phyloP scores from a whole-genome alignment of 2,797 vertebrate genomes.

The Phoxinus dragarum region DNA sequence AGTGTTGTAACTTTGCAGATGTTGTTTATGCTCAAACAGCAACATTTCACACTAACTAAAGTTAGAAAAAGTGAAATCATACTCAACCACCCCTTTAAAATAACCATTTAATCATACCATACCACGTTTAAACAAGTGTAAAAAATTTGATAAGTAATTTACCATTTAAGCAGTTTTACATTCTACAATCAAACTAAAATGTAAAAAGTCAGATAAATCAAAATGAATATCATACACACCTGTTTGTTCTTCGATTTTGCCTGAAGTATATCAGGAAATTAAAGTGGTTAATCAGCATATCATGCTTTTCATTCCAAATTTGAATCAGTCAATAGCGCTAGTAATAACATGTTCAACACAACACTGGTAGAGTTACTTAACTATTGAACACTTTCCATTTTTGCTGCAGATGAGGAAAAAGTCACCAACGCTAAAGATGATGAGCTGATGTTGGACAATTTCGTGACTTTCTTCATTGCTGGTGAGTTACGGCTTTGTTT shows the following conservation, averaged over 20 bases:
- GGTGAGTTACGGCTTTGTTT: slow-evolving; percentile 72
- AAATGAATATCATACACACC: neutral
- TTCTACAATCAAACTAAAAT: no score
- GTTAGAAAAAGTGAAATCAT: no score
- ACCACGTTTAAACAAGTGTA: neutral
- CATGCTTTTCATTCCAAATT: neutral
- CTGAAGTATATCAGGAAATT: neutral
- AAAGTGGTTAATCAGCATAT: neutral
- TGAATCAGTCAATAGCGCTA: neutral
- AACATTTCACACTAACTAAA: no score
- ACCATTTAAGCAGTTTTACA: neutral
- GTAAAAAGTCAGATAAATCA: no score
- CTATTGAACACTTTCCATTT: neutral
- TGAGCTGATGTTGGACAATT: slow-evolving; percentile 90
- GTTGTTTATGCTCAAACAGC: no score
- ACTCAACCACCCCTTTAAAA: no score
- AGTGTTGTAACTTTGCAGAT: no score
- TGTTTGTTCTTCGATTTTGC: neutral
- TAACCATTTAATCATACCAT: neutral
- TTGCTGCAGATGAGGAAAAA: slow-evolving; percentile 77
- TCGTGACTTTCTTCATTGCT: slow-evolving; percentile 91
- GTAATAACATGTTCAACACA: neutral
- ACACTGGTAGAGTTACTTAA: neutral
- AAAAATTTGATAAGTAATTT: neutral
- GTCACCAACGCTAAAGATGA: slow-evolving; percentile 80